Evolutionary conservation across 2,888 invertebrate genomes (phyloP).

Genomic region (Molorchus minor): DNA sequence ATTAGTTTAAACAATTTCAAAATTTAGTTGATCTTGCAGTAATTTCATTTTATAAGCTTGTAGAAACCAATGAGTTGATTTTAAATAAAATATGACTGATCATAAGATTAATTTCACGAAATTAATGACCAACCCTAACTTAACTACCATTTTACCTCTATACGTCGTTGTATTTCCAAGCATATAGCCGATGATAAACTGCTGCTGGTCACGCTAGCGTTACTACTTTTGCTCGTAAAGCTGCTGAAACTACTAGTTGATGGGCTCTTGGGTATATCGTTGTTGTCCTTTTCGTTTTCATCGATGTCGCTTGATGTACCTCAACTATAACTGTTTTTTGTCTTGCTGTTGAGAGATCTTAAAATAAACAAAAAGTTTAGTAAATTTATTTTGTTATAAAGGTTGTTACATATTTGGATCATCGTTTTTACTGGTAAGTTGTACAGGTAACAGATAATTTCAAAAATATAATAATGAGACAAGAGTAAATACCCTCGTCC

Average conservation of each 20-base stretch:
- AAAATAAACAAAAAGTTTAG: slow-evolving; percentile 54
- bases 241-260: slow-evolving; percentile 59
- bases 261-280: slow-evolving; percentile 56
- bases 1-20: too few species aligned
- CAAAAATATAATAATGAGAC: too few species aligned
- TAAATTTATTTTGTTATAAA: neutral
- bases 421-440: too few species aligned
- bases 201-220: slow-evolving; percentile 58
- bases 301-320: slow-evolving; percentile 70
- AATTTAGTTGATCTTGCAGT: too few species aligned
- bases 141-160: slow-evolving; percentile 65
- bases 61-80: too few species aligned
- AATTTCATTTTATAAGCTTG: too few species aligned
- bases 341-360: slow-evolving; percentile 63
- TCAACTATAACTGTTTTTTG: slow-evolving; percentile 78
- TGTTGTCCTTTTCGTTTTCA: slow-evolving; percentile 47
- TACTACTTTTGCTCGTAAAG: slow-evolving; percentile 57
- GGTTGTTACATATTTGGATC: too few species aligned
- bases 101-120: too few species aligned
- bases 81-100: too few species aligned
- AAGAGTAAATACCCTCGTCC: too few species aligned
- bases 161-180: slow-evolving; percentile 74
- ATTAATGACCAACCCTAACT: too few species aligned
- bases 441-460: too few species aligned
- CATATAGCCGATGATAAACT: slow-evolving; percentile 76